These are phyloP conservation scores for Sorex araneus DNA, from an alignment of 2,113 vertebrate species.

Conservation along the genomic window DNA sequence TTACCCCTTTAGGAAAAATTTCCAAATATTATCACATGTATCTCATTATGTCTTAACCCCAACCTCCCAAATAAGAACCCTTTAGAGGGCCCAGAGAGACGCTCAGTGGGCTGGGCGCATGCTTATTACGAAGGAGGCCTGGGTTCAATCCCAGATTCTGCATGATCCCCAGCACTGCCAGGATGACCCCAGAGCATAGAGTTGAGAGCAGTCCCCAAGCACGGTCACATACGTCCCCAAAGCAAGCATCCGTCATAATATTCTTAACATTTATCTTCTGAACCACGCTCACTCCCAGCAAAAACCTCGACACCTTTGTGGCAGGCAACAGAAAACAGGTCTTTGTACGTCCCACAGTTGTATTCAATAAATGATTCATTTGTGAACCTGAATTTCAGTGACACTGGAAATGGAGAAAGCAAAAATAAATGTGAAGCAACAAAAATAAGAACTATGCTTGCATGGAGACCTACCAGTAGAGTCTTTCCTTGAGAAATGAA, in stretches of 20 bases:
- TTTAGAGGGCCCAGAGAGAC: neutral
- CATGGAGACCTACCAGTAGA: constrained; percentile 91
- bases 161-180: too few relatives aligned
- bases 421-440: constrained; percentile 41
- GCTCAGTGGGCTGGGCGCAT: too few relatives aligned
- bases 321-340: constrained; percentile 9
- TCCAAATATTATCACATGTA: neutral
- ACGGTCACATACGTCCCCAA: too few relatives aligned
- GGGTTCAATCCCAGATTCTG: too few relatives aligned
- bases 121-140: too few relatives aligned
- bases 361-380: constrained; percentile 29
- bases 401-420: neutral
- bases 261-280: constrained; percentile 19
- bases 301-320: constrained; percentile 53
- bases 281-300: constrained; percentile 55
- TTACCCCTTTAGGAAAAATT: constrained; percentile 27
- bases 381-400: constrained; percentile 43
- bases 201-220: too few relatives aligned
- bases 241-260: neutral
- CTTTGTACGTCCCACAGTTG: constrained; percentile 46
- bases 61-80: constrained; percentile 44
- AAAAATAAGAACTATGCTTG: constrained; percentile 51
- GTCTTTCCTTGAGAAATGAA: constrained; percentile 92
- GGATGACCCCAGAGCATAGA: too few relatives aligned
- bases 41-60: constrained; percentile 10